Evolutionary conservation across 1,140 invertebrate species (phyloP).

Genomic region (Armadillidium nasatum): DNA sequence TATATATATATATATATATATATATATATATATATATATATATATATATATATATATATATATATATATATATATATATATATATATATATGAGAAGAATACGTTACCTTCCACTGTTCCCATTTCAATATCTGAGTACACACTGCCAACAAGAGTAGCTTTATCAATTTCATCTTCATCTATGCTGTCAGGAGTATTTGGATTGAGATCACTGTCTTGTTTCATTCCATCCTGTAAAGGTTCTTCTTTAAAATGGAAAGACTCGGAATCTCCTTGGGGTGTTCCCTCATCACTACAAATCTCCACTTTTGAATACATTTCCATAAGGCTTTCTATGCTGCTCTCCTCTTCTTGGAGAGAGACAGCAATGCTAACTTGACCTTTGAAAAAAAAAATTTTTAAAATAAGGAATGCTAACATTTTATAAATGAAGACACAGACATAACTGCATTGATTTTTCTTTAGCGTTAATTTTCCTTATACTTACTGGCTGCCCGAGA

Average conservation of each 20-base stretch:
- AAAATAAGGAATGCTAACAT: neutral
- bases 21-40: no score
- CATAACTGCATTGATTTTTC: no score
- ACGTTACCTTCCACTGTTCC: conserved; percentile 35
- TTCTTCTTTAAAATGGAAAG: conserved; percentile 4
- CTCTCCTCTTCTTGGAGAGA: conserved; percentile 43
- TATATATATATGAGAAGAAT: no score
- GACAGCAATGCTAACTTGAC: conserved; percentile 48
- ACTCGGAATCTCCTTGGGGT: neutral
- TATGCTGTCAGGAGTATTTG: neutral
- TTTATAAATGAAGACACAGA: no score
- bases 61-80: no score
- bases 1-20: no score
- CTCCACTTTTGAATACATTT: conserved; percentile 20
- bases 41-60: no score
- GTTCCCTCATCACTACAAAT: conserved; percentile 20
- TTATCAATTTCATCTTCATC: neutral
- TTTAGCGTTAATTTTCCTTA: no score
- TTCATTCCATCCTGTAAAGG: neutral
- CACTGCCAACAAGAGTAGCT: neutral
- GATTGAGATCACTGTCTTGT: conserved; percentile 14
- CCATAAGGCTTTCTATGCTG: conserved; percentile 16
- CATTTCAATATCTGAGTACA: conserved; percentile 42
- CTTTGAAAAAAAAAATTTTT: conserved; percentile 44
- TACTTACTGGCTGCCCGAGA: conserved; percentile 37